Conservation (phyloP, 2,888 invertebrate genomes). For the Nomada lathburiana region DNA sequence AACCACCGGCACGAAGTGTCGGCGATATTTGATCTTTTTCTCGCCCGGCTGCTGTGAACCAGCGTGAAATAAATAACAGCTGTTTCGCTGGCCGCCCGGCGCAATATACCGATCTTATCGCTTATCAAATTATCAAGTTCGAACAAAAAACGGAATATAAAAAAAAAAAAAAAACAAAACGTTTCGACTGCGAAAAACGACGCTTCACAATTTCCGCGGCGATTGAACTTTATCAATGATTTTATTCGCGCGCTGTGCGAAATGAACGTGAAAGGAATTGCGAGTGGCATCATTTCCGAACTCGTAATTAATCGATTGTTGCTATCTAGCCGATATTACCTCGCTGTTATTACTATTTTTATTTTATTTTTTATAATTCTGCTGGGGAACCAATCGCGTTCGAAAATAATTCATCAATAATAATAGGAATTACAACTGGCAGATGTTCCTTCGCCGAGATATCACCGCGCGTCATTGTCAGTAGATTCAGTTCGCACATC, state of each 20-base stretch:
- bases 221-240: constrained; percentile 6
- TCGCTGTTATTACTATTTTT: neutral
- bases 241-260: neutral
- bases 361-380: too few relatives aligned
- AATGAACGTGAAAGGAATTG: neutral
- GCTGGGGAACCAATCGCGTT: too few relatives aligned
- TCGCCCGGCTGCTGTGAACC: constrained; percentile 27
- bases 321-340: neutral
- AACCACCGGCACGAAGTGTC: constrained; percentile 50
- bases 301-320: neutral
- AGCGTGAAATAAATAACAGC: constrained; percentile 39
- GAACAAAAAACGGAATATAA: neutral
- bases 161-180: neutral
- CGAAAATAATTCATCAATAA: too few relatives aligned
- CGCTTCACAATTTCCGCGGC: neutral
- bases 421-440: too few relatives aligned
- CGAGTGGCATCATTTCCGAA: neutral
- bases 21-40: constrained; percentile 56
- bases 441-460: too few relatives aligned
- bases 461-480: too few relatives aligned
- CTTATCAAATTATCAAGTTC: constrained; percentile 27
- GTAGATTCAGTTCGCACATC: too few relatives aligned
- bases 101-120: constrained; percentile 35
- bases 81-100: neutral
- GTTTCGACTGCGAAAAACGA: constrained; percentile 2